Evolutionary conservation across 2,888 invertebrate genomes (phyloP), one percentile per base, ranked within the genome.

Genomic region (Caenorhabditis zanzibari): DNA sequence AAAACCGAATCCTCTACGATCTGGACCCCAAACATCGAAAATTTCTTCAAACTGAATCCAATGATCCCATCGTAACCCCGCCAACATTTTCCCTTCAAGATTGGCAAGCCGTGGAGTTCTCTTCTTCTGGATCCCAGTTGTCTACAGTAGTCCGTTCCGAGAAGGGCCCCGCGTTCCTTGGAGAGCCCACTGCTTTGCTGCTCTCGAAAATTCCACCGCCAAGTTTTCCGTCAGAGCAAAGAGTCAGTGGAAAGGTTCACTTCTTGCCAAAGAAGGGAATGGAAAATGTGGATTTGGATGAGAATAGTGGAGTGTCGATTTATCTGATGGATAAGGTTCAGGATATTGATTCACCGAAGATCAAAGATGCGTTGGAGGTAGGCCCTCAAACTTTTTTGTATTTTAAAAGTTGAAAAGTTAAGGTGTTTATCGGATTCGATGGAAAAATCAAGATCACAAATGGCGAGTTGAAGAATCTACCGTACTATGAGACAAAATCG

Each of bases 351-450:
- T 88, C 89, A 0, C 88, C 88, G 1, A 73, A 76, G 49, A 84
- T 88, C 6, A 71, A 82, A 10, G 77, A 88, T 26, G 80, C 86
- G n/a, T 44, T 88, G 16, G 86, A 89, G 82, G 89, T 86, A 10
- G 32, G n/a, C n/a, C n/a, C n/a, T 54, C 22, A 28, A 19, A 16
- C 22, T 35, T 1, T 49, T n/a, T n/a, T n/a, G n/a, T n/a, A n/a
- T 52, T 24, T 38, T 61, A 16, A 47, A 44, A 44, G 44, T 44
- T 63, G 35, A n/a, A 16, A 71, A 14, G 52, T 79, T 59, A 10
- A 85, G 85, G 82, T 86, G 0, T 90, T 90, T 71, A 89, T 91
- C 66, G 91, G 91, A 5, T 89, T 87, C 72, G 90, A 91, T 73
- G 91, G 91, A 9, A 81, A 84, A 24, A 79, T 91, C 0, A 85